phyloP scores from a whole-genome alignment of 1,140 invertebrate species.

The Caenorhabditis briggsae region DNA sequence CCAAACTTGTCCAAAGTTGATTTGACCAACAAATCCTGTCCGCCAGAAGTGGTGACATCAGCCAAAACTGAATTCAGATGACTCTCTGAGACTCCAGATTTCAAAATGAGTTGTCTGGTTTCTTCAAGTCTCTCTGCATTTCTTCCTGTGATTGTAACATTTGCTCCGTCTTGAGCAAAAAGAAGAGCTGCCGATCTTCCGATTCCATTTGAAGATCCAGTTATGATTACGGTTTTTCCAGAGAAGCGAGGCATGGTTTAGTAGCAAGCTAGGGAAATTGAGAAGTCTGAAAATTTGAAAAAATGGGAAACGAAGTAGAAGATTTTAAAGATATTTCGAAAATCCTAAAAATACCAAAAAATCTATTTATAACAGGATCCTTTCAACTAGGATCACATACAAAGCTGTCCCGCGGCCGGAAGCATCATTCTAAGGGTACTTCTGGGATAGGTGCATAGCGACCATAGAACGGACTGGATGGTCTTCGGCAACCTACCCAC shows the following conservation, averaged over 20 bases:
- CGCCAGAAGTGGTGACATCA: constrained; percentile 52
- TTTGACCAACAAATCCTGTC: constrained; percentile 62
- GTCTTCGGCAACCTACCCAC: no score
- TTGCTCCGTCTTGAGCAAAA: constrained; percentile 84
- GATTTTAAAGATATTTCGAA: no score
- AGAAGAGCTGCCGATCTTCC: constrained; percentile 85
- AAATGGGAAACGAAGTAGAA: no score
- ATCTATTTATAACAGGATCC: no score
- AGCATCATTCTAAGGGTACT: no score
- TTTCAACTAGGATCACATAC: no score
- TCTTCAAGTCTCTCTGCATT: constrained; percentile 80
- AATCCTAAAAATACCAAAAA: no score
- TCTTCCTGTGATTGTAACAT: constrained; percentile 84
- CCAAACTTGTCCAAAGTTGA: constrained; percentile 70
- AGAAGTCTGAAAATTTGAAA: no score
- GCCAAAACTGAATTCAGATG: constrained; percentile 61
- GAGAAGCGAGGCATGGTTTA: neutral
- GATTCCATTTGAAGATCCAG: constrained; percentile 87
- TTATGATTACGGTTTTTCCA: constrained; percentile 2
- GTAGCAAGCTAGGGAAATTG: no score
- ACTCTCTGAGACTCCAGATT: constrained; percentile 44
- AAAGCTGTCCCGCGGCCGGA: no score
- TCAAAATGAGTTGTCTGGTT: neutral
- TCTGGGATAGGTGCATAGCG: no score
- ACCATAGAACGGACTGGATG: no score